A percentile compares a stretch with the other conserved stretches of the same genome.
phyloP scores from a whole-genome alignment of 2,113 vertebrate genomes.

The Piliocolobus tephrosceles region DNA sequence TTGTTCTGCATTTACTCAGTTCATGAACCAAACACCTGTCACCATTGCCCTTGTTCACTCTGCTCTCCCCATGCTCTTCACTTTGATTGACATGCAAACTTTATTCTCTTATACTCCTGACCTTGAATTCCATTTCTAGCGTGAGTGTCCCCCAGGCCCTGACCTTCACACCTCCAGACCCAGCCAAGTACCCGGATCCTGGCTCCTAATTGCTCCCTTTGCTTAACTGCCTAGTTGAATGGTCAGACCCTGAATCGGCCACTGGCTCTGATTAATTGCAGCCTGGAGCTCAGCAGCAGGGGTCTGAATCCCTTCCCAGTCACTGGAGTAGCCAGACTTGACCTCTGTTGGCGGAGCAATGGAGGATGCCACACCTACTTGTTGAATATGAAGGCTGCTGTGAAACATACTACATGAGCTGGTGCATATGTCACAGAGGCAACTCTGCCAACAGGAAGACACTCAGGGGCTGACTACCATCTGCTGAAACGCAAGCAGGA shows the following conservation, averaged over 20 bases:
- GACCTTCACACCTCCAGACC: slow-evolving; percentile 10
- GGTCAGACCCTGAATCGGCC: slow-evolving; percentile 6
- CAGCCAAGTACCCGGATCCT: slow-evolving; percentile 42
- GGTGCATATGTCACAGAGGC: neutral
- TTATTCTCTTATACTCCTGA: slow-evolving; percentile 51
- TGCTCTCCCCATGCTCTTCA: neutral
- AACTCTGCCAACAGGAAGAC: slow-evolving; percentile 13
- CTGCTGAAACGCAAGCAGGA: neutral
- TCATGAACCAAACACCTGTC: neutral
- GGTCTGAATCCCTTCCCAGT: neutral
- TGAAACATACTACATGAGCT: neutral
- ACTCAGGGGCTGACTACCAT: slow-evolving; percentile 12
- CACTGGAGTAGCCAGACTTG: neutral
- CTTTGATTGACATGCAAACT: slow-evolving; percentile 62
- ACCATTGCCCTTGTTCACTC: neutral
- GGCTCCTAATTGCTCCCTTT: slow-evolving; percentile 74
- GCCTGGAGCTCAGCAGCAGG: neutral
- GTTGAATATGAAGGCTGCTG: neutral
- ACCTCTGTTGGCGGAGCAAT: neutral
- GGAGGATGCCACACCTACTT: neutral
- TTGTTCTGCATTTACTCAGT: neutral
- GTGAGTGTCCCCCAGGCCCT: slow-evolving; percentile 50
- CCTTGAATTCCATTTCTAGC: slow-evolving; percentile 63
- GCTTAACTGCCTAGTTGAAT: slow-evolving; percentile 35
- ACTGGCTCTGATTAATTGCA: slow-evolving; percentile 55